Base-by-base conservation (phyloP, 53 echinoderm and acorn worm genomes). In the Patiria pectinifera region DNA sequence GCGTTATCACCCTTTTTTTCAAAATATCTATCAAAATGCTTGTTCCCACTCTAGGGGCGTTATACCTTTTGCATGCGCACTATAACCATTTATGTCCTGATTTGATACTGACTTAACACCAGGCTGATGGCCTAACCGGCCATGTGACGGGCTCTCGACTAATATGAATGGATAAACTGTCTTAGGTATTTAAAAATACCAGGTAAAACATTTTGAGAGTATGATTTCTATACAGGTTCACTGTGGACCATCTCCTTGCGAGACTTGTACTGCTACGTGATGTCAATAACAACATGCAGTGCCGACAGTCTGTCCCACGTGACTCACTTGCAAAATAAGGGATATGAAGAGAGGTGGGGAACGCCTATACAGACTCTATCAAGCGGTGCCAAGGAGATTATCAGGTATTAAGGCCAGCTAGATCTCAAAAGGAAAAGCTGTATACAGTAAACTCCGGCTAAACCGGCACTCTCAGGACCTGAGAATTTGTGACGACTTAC, bases 221-320 rank as follows among this genome's bases (percentile, higher is more conserved):
- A 6, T 12, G 21, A n/a, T 83, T 1, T 75, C 47, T 62, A 44
- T 71, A 0, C 80, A 96, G 96, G 96, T 12, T 96, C 96, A 46
- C 87, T 96, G 60, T 96, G 95, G 95, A 62, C 78, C 7, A 86
- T 96, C 2, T 93, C 92, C 16, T 63, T 96, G 35, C 83, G 91
- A 15, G 89, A 92, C 18, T 43, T 96, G 49, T 89, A 88, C 78
- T 94, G 96, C 69, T 59, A 94, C 76, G 93, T 96, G 44, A 94
- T 53, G 48, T 91, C 87, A 12, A 86, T 81, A 12, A 59, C 86
- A 18, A 75, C 82, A 6, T 74, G 70, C n/a, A 47, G 46, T 16
- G 80, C 70, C 19, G 59, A 76, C 19, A 22, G 61, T 45, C 86
- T 89, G 69, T 23, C 45, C 46, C 87, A 59, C 21, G 84, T 78